Evolutionary conservation across 2,113 vertebrate genomes (phyloP).

Genomic region (Sturnus vulgaris): DNA sequence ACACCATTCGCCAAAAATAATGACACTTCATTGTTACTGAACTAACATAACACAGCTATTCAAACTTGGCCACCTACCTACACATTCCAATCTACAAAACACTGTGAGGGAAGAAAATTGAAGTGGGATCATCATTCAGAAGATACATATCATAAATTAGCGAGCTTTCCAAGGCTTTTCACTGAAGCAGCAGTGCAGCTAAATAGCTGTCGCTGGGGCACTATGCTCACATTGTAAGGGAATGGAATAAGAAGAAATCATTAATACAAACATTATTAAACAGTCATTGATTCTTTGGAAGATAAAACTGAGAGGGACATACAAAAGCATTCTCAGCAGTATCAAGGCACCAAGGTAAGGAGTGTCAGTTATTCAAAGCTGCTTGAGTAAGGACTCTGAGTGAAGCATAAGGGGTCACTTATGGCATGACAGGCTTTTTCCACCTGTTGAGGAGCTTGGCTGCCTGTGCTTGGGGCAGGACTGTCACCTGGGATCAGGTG

Average conservation of each 20-base stretch:
- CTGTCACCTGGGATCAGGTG: no score
- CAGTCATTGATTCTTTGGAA: neutral
- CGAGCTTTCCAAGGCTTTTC: neutral
- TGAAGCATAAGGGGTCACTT: neutral
- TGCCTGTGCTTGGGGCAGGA: no score
- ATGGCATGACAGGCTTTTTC: neutral
- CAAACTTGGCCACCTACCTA: neutral
- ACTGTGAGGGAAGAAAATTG: neutral
- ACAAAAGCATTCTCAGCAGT: neutral
- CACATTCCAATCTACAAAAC: neutral
- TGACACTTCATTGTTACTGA: neutral
- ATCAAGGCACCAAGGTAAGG: neutral
- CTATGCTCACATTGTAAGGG: neutral
- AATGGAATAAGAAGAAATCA: neutral
- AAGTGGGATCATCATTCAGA: neutral
- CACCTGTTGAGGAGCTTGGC: neutral
- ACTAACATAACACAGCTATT: neutral
- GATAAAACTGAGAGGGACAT: neutral
- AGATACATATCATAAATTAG: neutral
- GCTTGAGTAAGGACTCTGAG: accelerated
- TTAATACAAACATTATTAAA: neutral
- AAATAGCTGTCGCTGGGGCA: neutral
- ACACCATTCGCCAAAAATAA: neutral
- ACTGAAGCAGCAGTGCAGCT: neutral
- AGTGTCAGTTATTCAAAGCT: neutral